Percentiles rank a stretch among this genome's conserved stretches.
Evolutionary conservation across 2,888 invertebrate genomes (phyloP).

Genomic region (Conus canariensis): DNA sequence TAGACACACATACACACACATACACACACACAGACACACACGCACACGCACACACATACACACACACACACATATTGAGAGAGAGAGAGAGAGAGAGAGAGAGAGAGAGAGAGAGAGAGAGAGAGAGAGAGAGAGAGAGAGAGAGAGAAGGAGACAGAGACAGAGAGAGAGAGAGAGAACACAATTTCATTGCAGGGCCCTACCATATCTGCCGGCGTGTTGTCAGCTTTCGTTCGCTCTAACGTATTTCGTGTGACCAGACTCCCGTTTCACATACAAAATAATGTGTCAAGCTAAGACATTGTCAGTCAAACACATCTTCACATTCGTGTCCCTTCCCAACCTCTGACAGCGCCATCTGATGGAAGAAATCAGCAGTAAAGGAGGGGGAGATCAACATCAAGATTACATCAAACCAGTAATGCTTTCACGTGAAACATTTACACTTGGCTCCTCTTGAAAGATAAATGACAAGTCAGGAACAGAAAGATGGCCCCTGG

Average conservation of each 20-base stretch:
- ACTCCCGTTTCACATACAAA: neutral
- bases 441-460: neutral
- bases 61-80: no score
- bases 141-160: no score
- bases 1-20: no score
- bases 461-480: neutral
- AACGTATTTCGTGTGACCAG: neutral
- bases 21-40: no score
- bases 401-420: constrained; percentile 30
- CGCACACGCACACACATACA: no score
- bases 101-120: no score
- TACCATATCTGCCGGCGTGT: neutral
- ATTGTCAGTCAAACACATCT: neutral
- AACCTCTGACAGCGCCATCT: neutral
- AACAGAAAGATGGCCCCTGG: neutral
- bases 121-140: no score
- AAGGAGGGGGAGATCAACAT: constrained; percentile 21
- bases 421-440: constrained; percentile 1
- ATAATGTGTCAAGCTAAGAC: neutral
- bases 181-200: neutral
- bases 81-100: neutral
- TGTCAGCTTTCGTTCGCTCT: neutral
- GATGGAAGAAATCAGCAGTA: constrained; percentile 20
- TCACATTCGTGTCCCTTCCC: neutral
- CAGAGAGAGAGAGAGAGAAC: neutral